phyloP scores from a whole-genome alignment of 2,113 vertebrate genomes.

The Alligator sinensis region DNA sequence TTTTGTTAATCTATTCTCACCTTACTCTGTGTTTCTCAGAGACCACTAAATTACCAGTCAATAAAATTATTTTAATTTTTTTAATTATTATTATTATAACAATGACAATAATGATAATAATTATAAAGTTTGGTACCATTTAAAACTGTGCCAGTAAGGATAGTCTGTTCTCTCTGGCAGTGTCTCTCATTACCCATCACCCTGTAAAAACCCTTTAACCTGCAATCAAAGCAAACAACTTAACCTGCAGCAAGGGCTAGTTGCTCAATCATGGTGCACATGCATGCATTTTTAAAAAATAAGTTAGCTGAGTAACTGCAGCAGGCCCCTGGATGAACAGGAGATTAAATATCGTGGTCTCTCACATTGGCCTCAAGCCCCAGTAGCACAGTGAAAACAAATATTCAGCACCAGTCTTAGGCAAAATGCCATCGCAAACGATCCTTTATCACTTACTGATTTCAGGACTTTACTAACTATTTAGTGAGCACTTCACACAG shows the following conservation, averaged over 20 bases:
- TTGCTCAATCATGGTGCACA: not conserved
- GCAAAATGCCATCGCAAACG: not conserved
- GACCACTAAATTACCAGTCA: not conserved
- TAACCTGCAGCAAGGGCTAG: not conserved
- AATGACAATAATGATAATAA: no score
- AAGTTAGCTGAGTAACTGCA: not conserved
- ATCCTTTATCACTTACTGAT: not conserved
- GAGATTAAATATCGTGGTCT: not conserved
- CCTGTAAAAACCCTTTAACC: slow-evolving; percentile 12
- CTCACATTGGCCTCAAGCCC: not conserved
- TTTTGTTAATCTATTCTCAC: not conserved
- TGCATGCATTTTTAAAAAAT: not conserved
- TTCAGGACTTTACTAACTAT: not conserved
- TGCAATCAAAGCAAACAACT: not conserved
- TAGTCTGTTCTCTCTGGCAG: no score
- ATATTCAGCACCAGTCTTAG: not conserved
- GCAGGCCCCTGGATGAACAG: not conserved
- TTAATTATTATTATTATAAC: no score
- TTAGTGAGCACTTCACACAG: not conserved
- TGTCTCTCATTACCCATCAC: not conserved
- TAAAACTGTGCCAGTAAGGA: not conserved
- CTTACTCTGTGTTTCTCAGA: not conserved
- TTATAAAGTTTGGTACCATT: fast-evolving
- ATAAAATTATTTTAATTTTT: no score
- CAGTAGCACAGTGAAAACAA: not conserved